These are phyloP conservation scores for Noctua comes DNA, from an alignment of 2,888 invertebrate genomes.

Conservation along the genomic window DNA sequence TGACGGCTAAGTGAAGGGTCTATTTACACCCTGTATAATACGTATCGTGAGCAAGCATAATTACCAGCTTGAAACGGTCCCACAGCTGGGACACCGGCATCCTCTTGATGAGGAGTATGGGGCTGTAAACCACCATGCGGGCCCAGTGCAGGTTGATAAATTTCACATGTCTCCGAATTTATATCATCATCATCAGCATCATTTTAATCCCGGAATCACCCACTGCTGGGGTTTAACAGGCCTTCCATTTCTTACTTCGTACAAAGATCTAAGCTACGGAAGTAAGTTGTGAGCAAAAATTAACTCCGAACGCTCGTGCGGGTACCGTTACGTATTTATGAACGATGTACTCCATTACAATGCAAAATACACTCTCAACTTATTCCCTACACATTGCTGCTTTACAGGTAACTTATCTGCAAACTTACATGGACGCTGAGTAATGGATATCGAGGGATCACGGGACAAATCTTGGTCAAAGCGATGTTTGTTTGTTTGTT, in stretches of 20 bases:
- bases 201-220: not conserved
- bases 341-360: constrained; percentile 51
- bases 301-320: constrained; percentile 50
- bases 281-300: constrained; percentile 43
- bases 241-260: not conserved
- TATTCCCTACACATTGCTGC: constrained; percentile 55
- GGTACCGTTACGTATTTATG: constrained; percentile 70
- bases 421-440: constrained; percentile 15
- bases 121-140: not conserved
- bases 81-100: not conserved
- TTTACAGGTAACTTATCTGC: constrained; percentile 16
- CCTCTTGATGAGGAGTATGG: not conserved
- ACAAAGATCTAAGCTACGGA: constrained; percentile 42
- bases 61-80: not conserved
- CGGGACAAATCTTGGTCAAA: constrained; percentile 20
- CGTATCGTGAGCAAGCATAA: not conserved
- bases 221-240: not conserved
- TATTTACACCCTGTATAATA: too few relatives aligned
- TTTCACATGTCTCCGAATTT: not conserved
- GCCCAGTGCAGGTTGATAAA: not conserved
- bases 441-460: constrained; percentile 45
- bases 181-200: not conserved
- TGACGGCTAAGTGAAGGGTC: too few relatives aligned
- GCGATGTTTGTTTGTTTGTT: constrained; percentile 2
- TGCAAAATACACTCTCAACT: constrained; percentile 41